Conservation (phyloP, 1,140 invertebrate genomes). For the Drosophila teissieri region DNA sequence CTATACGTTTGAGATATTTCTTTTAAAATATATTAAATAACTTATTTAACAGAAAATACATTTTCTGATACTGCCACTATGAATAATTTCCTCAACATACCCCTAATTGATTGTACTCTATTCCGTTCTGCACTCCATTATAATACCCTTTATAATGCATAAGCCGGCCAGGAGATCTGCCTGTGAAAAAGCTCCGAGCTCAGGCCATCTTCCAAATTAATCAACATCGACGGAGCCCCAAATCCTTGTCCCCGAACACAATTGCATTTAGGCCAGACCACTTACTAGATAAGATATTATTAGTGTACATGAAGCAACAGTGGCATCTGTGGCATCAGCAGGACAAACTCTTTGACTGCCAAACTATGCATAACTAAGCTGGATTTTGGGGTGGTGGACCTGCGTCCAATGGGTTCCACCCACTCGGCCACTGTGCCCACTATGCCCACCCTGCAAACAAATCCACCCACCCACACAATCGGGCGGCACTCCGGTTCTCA, state of each 20-base stretch:
- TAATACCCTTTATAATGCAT: conserved; percentile 33
- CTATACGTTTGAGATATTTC: too few species aligned
- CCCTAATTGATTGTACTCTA: conserved; percentile 28
- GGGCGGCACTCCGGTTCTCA: conserved; percentile 32
- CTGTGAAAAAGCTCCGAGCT: conserved; percentile 24
- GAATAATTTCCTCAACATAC: conserved; percentile 1
- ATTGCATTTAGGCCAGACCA: conserved; percentile 43
- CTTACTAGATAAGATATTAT: conserved; percentile 45
- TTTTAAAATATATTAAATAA: not conserved
- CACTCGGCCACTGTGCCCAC: not conserved
- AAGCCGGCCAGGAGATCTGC: conserved; percentile 11
- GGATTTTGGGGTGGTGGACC: conserved; percentile 20
- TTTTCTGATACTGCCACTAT: not conserved
- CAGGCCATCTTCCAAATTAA: conserved; percentile 35
- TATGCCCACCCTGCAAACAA: not conserved
- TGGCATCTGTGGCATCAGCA: conserved; percentile 28
- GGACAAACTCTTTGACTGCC: conserved; percentile 47
- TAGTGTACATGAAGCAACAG: conserved; percentile 38
- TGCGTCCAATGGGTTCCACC: not conserved
- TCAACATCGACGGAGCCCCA: conserved; percentile 26
- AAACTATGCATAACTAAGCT: conserved; percentile 46
- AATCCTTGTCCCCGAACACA: conserved; percentile 31
- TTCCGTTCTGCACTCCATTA: conserved; percentile 23
- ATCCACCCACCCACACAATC: conserved; percentile 18
- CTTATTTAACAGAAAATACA: not conserved